Base-by-base conservation (phyloP, 2,888 invertebrate genomes). In the Callinectes sapidus region DNA sequence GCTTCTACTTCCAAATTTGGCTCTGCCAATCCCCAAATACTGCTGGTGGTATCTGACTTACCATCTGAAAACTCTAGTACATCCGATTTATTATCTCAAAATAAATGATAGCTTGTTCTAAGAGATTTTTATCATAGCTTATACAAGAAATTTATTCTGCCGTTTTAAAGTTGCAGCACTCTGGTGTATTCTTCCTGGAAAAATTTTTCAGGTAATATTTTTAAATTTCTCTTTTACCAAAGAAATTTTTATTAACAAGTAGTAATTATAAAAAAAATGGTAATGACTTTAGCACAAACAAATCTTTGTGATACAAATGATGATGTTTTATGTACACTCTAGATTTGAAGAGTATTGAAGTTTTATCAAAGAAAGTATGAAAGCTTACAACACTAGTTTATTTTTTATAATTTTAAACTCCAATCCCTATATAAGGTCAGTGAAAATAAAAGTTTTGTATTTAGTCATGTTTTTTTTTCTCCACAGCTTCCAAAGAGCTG, bases 171-270 rank as follows among this genome's bases (percentile, higher is more conserved):
- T 48, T 48, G 48, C 48, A 48, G 48, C 10, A 48, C 10, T 48
- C 10, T 48, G n/a, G n/a, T n/a, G n/a, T n/a, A n/a, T n/a, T n/a
- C n/a, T n/a, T n/a, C n/a, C n/a, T n/a, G n/a, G n/a, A n/a, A n/a
- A n/a, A n/a, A 61, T 23, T 16, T 61, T 23, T 23, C 2, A 23
- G 71, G n/a, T 10, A 28, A n/a, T 28, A 13, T 10, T 13, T 71
- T 71, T 71, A 23, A 71, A 28, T 71, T 71, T 28, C 71, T 71
- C 71, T n/a, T 71, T 71, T 71, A 71, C 71, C 71, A 71, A 71
- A 71, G 71, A 71, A 71, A 71, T 71, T 71, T 71, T 28, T 28
- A 23, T 71, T 28, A 28, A 71, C 28, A 71, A 28, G 71, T 71
- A 71, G 13, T 61, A 23, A 5, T 61, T 61, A 61, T 61, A 61